A percentile compares a stretch with the other conserved stretches of the same genome.
Conservation (phyloP, 2,797 vertebrate species). For the Amniataba percoides region DNA sequence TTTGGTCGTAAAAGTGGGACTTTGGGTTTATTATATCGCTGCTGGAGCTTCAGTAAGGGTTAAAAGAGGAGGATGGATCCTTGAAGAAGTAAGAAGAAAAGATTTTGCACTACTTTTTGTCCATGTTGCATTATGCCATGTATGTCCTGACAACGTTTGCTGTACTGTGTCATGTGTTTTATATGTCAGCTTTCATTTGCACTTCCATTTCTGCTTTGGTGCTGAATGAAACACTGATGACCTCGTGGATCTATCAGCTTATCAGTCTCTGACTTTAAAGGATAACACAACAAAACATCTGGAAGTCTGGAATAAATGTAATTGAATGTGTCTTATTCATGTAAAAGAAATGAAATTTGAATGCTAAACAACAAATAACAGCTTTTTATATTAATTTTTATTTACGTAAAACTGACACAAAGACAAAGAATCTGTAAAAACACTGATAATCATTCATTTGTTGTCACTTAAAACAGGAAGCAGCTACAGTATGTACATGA, state of each 20-base stretch:
- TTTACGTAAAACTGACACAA: conserved; percentile 23
- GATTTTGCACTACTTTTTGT: conserved; percentile 22
- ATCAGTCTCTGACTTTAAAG: not conserved
- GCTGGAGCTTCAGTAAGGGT: not conserved
- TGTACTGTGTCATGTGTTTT: not conserved
- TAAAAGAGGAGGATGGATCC: not conserved
- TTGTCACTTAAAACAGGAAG: not conserved
- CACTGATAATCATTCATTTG: not conserved
- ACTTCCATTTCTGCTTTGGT: not conserved
- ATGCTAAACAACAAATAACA: not conserved
- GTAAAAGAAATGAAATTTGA: not conserved
- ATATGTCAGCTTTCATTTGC: not conserved
- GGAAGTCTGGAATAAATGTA: too few species aligned
- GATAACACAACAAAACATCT: too few species aligned
- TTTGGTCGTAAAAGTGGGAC: not conserved
- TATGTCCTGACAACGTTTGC: not conserved
- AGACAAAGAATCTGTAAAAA: conserved; percentile 1
- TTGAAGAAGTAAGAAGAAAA: not conserved
- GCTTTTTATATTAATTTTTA: not conserved
- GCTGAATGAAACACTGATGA: not conserved
- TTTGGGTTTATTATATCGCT: not conserved
- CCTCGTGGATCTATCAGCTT: not conserved
- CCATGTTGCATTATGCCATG: not conserved
- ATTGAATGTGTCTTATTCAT: not conserved
- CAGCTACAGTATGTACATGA: conserved; percentile 9